Conservation (phyloP, 2,888 invertebrate genomes). For the Erebia aethiops region DNA sequence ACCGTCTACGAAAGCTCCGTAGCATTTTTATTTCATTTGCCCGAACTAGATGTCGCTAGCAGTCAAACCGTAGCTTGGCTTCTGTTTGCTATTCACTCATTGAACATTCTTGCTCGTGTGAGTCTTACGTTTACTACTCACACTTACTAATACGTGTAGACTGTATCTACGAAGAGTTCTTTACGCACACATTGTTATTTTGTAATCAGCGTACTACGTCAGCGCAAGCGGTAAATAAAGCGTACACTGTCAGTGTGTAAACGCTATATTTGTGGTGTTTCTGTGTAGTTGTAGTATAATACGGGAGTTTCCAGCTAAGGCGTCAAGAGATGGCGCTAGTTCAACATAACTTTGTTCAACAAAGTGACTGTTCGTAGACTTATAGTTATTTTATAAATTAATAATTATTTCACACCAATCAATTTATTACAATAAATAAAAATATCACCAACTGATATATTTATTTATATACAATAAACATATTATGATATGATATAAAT, state of each 20-base stretch:
- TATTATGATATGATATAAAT: too few species aligned
- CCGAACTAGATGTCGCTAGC: slow-evolving; percentile 71
- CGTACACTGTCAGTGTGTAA: slow-evolving; percentile 11
- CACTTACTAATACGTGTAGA: slow-evolving; percentile 45
- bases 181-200: slow-evolving; percentile 46
- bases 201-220: slow-evolving; percentile 30
- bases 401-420: too few species aligned
- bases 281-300: neutral
- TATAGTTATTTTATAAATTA: too few species aligned
- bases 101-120: slow-evolving; percentile 47
- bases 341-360: neutral
- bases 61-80: slow-evolving; percentile 55
- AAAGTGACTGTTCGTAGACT: neutral
- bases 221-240: slow-evolving; percentile 37
- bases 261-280: neutral
- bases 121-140: slow-evolving; percentile 47
- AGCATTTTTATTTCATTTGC: slow-evolving; percentile 49
- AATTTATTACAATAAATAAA: too few species aligned
- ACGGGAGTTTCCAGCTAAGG: slow-evolving; percentile 2
- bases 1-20: slow-evolving; percentile 54
- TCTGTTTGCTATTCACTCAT: slow-evolving; percentile 46
- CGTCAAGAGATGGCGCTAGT: slow-evolving; percentile 31
- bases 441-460: too few species aligned
- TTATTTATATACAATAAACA: too few species aligned
- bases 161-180: slow-evolving; percentile 38